phyloP scores from a whole-genome alignment of 1,140 invertebrate genomes.

The Bombus breviceps region DNA sequence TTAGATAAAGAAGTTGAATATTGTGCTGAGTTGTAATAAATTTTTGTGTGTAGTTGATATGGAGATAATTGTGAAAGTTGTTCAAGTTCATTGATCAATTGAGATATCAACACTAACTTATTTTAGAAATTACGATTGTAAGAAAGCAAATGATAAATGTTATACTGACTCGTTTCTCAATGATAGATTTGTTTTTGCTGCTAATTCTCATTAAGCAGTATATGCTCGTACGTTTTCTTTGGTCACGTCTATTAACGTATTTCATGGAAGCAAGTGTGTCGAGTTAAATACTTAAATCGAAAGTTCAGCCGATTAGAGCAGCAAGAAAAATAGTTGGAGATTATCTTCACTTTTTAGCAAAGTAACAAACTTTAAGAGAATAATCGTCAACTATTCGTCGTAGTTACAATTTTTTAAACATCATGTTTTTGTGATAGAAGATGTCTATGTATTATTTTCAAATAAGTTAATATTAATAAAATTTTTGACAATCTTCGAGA shows the following conservation, averaged over 20 bases:
- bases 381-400: neutral
- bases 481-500: neutral
- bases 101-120: neutral
- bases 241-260: slow-evolving; percentile 1
- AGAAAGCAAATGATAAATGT: neutral
- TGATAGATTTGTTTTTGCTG: neutral
- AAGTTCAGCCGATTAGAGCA: slow-evolving; percentile 1
- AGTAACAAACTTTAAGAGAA: no score
- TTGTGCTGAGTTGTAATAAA: no score
- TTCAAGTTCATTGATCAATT: neutral
- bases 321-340: neutral
- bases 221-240: neutral
- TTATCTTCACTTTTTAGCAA: no score
- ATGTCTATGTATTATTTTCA: neutral
- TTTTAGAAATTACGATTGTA: neutral
- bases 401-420: no score
- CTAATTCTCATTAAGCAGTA: neutral
- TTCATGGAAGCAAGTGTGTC: neutral
- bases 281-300: slow-evolving; percentile 7
- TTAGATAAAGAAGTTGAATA: no score
- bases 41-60: no score
- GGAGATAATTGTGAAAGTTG: no score
- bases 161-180: neutral
- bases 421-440: neutral
- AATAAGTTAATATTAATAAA: neutral